Evolutionary conservation across 2,113 vertebrate genomes (phyloP).

Genomic region (Syrrhaptes paradoxus): DNA sequence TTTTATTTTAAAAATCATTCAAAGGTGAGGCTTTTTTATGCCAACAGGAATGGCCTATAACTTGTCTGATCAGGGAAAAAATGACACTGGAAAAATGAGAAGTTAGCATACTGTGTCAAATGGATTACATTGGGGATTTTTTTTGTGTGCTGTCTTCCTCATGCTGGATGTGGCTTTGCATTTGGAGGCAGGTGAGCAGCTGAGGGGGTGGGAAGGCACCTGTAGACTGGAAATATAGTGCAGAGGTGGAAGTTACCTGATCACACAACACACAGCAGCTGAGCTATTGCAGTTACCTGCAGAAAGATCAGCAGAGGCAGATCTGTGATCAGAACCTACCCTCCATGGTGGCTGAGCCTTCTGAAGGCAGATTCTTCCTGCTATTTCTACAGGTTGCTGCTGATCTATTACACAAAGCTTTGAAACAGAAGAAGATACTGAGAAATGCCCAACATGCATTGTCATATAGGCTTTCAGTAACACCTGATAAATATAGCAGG

Average conservation of each 20-base stretch:
- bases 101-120: not conserved
- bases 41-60: not conserved
- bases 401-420: not conserved
- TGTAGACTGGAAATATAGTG: not conserved
- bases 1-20: not conserved
- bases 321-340: not conserved
- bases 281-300: not conserved
- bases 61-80: not conserved
- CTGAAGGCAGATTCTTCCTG: not conserved
- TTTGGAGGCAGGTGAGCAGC: not conserved
- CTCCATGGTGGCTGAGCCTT: not conserved
- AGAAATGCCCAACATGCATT: not conserved
- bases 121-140: not conserved
- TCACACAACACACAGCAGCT: rapidly evolving
- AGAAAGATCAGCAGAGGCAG: not conserved
- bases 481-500: not conserved
- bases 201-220: not conserved
- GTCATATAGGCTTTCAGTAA: not conserved
- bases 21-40: not conserved
- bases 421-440: not conserved
- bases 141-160: not conserved
- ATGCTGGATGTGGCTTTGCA: not conserved
- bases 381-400: not conserved
- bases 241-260: not conserved
- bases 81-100: not conserved